Evolutionary conservation across 2,113 vertebrate species (phyloP).

Genomic region (human (Homo sapiens)): DNA sequence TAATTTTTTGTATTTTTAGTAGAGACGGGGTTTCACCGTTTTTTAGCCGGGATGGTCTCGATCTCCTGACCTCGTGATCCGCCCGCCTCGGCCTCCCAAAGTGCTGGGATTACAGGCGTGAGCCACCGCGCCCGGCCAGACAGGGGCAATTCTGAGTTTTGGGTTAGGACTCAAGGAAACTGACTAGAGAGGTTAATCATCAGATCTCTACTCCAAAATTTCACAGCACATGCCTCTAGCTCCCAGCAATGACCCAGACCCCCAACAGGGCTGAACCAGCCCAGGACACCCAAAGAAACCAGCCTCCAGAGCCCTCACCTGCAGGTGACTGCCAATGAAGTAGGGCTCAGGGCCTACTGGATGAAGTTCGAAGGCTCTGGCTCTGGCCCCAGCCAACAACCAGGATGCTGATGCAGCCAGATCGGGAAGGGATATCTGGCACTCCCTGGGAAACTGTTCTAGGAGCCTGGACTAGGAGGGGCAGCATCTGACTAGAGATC

Average conservation of each 20-base stretch:
- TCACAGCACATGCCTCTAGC: background rate
- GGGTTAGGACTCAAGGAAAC: background rate
- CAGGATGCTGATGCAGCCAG: constrained; percentile 84
- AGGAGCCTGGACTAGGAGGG: constrained; percentile 4
- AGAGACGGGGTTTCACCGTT: too few species aligned
- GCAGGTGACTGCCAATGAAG: constrained; percentile 91
- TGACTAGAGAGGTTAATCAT: background rate
- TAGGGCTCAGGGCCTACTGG: constrained; percentile 81
- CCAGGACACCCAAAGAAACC: background rate
- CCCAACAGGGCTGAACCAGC: background rate
- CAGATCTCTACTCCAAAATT: background rate
- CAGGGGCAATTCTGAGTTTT: constrained; percentile 92
- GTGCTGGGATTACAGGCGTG: too few species aligned
- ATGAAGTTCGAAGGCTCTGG: constrained; percentile 84
- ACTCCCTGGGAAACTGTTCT: constrained; percentile 78
- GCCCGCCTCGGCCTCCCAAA: too few species aligned
- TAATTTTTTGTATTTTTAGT: too few species aligned
- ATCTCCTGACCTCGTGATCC: too few species aligned
- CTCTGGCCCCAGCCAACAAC: constrained; percentile 82
- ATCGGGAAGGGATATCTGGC: constrained; percentile 78
- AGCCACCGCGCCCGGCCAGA: too few species aligned
- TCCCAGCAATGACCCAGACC: background rate
- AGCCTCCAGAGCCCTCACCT: constrained; percentile 76
- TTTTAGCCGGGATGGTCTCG: too few species aligned
- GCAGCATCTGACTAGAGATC: background rate